Evolutionary conservation across 2,888 invertebrate species (phyloP).

Genomic region (Nineta flava): DNA sequence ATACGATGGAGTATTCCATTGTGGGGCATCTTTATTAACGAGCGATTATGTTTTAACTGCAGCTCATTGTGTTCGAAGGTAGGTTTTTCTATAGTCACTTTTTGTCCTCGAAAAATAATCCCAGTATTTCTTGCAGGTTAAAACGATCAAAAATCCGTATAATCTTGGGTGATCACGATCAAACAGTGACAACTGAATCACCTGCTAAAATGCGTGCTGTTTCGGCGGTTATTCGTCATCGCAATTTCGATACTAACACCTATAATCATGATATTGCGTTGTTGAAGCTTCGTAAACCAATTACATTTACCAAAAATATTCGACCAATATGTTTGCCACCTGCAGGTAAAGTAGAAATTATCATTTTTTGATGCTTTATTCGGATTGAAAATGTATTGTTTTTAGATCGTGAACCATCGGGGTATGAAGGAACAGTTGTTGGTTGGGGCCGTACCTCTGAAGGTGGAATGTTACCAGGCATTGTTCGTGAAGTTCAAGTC

Average conservation of each 20-base stretch:
- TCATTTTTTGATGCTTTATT: neutral
- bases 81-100: constrained; percentile 18
- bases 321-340: constrained; percentile 65
- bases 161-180: constrained; percentile 72
- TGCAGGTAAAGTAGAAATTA: constrained; percentile 32
- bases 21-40: constrained; percentile 68
- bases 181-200: constrained; percentile 60
- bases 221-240: constrained; percentile 58
- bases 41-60: constrained; percentile 76
- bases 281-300: constrained; percentile 58
- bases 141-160: constrained; percentile 67
- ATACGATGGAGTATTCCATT: constrained; percentile 79
- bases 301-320: constrained; percentile 57
- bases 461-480: constrained; percentile 60
- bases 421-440: constrained; percentile 60
- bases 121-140: constrained; percentile 30
- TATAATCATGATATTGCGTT: constrained; percentile 79
- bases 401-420: constrained; percentile 47
- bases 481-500: constrained; percentile 71
- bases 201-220: constrained; percentile 70
- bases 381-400: neutral
- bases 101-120: neutral
- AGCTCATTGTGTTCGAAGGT: constrained; percentile 74
- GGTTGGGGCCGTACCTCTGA: constrained; percentile 79
- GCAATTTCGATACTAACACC: constrained; percentile 69